Conservation (phyloP, 1,140 invertebrate species). For the Anadara kagoshimensis region DNA sequence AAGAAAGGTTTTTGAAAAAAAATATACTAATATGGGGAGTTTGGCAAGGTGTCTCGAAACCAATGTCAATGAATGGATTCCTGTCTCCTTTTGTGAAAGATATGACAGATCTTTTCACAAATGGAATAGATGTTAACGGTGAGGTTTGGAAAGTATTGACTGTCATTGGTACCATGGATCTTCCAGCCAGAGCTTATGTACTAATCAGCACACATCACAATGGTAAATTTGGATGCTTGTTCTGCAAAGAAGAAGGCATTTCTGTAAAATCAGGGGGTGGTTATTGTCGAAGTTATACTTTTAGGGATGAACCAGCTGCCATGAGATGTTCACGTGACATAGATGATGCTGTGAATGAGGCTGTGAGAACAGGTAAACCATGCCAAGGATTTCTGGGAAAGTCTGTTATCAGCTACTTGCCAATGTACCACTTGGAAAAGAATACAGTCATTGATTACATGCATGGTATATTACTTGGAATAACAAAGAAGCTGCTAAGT, state of each 20-base stretch:
- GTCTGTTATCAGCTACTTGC: constrained; percentile 19
- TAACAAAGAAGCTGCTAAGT: constrained; percentile 6
- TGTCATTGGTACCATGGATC: background rate
- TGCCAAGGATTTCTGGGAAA: constrained; percentile 27
- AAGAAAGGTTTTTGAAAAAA: constrained; percentile 4
- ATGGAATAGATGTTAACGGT: background rate
- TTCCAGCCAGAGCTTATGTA: background rate
- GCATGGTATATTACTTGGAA: constrained; percentile 15
- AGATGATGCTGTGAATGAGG: background rate
- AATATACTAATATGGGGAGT: constrained; percentile 19
- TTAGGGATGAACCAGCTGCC: background rate
- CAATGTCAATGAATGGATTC: constrained; percentile 19
- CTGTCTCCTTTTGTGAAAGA: constrained; percentile 23
- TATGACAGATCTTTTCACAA: background rate
- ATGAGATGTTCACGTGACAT: background rate
- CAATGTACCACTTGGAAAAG: constrained; percentile 2
- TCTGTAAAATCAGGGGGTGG: constrained; percentile 22
- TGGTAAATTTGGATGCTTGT: constrained; percentile 8
- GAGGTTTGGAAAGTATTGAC: background rate
- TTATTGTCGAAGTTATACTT: constrained; percentile 7
- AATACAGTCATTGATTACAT: constrained; percentile 19
- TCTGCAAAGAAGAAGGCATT: constrained; percentile 14
- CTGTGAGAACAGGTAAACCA: background rate
- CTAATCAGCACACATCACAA: constrained; percentile 5
- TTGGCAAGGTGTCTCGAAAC: constrained; percentile 10